These are phyloP conservation scores for Rachycentron canadum DNA, from an alignment of 2,797 vertebrate genomes.

Conservation along the genomic window DNA sequence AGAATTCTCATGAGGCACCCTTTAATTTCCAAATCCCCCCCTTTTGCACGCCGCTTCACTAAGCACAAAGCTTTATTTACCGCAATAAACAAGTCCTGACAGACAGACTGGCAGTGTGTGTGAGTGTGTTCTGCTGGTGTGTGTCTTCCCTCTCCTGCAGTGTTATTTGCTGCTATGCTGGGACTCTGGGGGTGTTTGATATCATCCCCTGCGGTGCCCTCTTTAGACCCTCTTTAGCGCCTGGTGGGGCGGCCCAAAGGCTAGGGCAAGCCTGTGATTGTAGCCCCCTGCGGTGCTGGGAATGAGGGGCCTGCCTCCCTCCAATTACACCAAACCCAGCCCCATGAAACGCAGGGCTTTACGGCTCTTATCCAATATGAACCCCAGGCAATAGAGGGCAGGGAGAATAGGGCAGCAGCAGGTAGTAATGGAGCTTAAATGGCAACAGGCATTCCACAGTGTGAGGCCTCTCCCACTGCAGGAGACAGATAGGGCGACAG, in stretches of 20 bases:
- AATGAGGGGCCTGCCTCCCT: slow-evolving; percentile 88
- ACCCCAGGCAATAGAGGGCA: slow-evolving; percentile 88
- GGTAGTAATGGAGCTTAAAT: slow-evolving; percentile 90
- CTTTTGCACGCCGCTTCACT: slow-evolving; percentile 17
- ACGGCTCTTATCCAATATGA: slow-evolving; percentile 88
- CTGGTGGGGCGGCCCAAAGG: slow-evolving; percentile 88
- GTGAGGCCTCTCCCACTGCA: slow-evolving; percentile 76
- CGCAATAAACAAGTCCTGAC: slow-evolving; percentile 72
- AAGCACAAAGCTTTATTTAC: slow-evolving; percentile 59
- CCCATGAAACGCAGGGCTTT: slow-evolving; percentile 85
- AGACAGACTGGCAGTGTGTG: slow-evolving; percentile 56
- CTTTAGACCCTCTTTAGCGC: slow-evolving; percentile 83
- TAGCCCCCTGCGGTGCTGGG: slow-evolving; percentile 84
- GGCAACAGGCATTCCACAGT: slow-evolving; percentile 87
- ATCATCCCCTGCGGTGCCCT: slow-evolving; percentile 83
- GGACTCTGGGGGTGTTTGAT: slow-evolving; percentile 83
- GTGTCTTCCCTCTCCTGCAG: slow-evolving; percentile 70
- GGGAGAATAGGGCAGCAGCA: slow-evolving; percentile 85
- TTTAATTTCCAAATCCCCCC: slow-evolving; percentile 22
- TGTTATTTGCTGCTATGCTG: slow-evolving; percentile 75
- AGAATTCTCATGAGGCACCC: not conserved
- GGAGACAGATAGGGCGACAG: slow-evolving; percentile 69
- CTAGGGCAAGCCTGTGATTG: slow-evolving; percentile 89
- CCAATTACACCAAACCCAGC: slow-evolving; percentile 85
- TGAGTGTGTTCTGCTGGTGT: slow-evolving; percentile 43